Conservation (phyloP, 2,113 vertebrate genomes). For the Cyprinodon brontotheroides region DNA sequence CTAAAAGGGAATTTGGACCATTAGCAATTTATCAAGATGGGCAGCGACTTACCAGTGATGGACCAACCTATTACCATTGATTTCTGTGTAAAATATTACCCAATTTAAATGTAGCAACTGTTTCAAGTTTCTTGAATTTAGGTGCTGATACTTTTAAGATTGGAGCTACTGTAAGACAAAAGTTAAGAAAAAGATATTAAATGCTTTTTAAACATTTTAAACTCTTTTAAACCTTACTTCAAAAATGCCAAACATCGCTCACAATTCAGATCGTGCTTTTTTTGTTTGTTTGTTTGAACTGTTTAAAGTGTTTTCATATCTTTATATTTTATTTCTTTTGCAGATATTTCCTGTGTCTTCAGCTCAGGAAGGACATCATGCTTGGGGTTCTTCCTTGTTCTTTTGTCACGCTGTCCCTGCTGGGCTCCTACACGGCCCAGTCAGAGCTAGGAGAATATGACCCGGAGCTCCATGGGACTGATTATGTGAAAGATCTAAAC, state of each 20-base stretch:
- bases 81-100: no score
- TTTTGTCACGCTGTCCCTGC: slow-evolving; percentile 90
- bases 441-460: slow-evolving; percentile 95
- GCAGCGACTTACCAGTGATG: no score
- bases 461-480: slow-evolving; percentile 84
- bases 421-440: slow-evolving; percentile 93
- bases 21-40: no score
- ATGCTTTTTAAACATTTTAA: neutral
- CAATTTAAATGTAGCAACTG: no score
- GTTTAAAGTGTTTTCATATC: neutral
- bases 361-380: slow-evolving; percentile 93
- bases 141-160: neutral
- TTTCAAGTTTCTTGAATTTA: neutral
- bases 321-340: neutral
- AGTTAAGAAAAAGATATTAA: neutral
- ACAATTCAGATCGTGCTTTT: neutral
- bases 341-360: slow-evolving; percentile 94
- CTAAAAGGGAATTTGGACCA: no score
- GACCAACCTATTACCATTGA: no score
- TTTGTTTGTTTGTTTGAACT: neutral
- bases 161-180: no score
- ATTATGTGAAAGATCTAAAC: slow-evolving; percentile 89
- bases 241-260: no score
- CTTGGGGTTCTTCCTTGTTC: slow-evolving; percentile 90
- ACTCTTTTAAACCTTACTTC: no score